Conservation (phyloP, 2,113 vertebrate genomes). For the Elachura formosa region DNA sequence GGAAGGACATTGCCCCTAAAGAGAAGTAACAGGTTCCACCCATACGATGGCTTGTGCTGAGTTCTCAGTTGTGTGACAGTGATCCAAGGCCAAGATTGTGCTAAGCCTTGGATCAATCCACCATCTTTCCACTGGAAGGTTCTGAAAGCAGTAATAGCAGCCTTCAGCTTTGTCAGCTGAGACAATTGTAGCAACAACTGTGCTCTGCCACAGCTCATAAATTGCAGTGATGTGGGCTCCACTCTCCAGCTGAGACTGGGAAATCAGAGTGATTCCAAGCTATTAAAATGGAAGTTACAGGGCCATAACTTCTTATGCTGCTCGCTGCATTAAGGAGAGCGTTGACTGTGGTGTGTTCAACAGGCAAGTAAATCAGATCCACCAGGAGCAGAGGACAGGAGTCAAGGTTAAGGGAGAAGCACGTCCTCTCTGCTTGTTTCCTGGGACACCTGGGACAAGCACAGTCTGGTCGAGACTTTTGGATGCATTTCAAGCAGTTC, state of each 20-base stretch:
- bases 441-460: neutral
- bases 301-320: neutral
- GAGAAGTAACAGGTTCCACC: neutral
- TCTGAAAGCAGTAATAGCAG: neutral
- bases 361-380: neutral
- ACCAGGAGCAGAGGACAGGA: neutral
- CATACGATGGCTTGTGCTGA: accelerated
- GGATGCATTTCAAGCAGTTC: neutral
- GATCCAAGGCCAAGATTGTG: neutral
- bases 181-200: neutral
- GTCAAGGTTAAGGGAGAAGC: neutral
- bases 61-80: neutral
- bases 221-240: neutral
- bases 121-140: neutral
- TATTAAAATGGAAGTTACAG: neutral
- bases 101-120: neutral
- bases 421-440: neutral
- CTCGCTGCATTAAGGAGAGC: neutral
- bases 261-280: neutral
- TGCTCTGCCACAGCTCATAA: neutral
- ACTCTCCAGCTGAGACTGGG: neutral
- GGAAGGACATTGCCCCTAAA: neutral
- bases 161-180: neutral
- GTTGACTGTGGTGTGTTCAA: neutral
- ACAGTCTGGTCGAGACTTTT: neutral